phyloP scores from a whole-genome alignment of 2,113 vertebrate genomes.

The Gorsachius goisagi region DNA sequence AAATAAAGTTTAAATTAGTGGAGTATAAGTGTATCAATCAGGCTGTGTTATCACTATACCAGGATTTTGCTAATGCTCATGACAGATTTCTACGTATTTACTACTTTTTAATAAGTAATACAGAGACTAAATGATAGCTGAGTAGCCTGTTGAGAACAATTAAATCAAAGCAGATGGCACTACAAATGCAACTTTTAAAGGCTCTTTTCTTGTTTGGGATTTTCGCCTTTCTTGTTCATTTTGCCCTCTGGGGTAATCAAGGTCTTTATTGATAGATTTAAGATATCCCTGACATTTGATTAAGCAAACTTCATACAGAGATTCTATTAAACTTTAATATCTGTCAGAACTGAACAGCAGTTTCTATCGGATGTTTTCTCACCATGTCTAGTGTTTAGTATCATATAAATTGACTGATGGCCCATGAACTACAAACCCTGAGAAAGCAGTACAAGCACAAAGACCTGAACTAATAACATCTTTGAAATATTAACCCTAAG shows the following conservation, averaged over 20 bases:
- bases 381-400: not conserved
- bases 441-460: not conserved
- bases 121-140: slow-evolving; percentile 25
- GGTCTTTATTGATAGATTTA: slow-evolving; percentile 53
- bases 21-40: not conserved
- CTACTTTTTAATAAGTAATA: slow-evolving; percentile 16
- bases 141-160: slow-evolving; percentile 55
- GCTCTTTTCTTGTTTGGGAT: not conserved
- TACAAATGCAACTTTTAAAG: slow-evolving; percentile 20
- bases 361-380: slow-evolving; percentile 13
- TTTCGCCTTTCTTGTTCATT: slow-evolving; percentile 34
- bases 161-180: slow-evolving; percentile 51
- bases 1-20: not conserved
- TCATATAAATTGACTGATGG: not conserved
- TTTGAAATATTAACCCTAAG: not conserved
- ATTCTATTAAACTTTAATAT: slow-evolving; percentile 51
- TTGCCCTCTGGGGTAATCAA: slow-evolving; percentile 40
- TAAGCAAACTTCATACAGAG: slow-evolving; percentile 49
- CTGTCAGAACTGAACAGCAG: slow-evolving; percentile 10
- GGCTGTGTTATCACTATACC: not conserved
- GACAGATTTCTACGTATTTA: not conserved
- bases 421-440: not conserved
- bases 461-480: not conserved
- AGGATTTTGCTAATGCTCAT: not conserved
- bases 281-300: slow-evolving; percentile 56